A percentile compares a stretch with the other conserved stretches of the same genome.
These are phyloP conservation scores for Habrosyne pyritoides DNA, from an alignment of 2,888 invertebrate genomes.

Conservation along the genomic window DNA sequence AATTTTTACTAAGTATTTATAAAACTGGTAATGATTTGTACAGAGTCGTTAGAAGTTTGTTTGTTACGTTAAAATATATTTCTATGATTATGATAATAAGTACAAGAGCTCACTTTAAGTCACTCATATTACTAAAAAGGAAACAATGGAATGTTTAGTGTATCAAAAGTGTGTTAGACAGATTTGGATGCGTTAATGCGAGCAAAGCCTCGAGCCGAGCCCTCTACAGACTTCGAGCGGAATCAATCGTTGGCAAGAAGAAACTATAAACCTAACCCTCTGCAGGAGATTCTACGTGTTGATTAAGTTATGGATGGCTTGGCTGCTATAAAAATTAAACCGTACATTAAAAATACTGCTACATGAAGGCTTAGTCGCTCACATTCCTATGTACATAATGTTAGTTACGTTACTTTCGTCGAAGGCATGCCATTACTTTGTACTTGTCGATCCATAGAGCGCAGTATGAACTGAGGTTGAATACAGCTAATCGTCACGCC, in stretches of 20 bases:
- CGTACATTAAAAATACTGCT: conserved; percentile 29
- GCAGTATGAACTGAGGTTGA: conserved; percentile 56
- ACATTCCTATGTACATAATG: conserved; percentile 23
- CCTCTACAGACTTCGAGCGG: conserved; percentile 20
- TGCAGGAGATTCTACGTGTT: conserved; percentile 21
- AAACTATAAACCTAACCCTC: conserved; percentile 29
- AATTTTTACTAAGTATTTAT: conserved; percentile 28
- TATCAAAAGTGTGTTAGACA: conserved; percentile 52
- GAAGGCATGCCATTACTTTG: conserved; percentile 75
- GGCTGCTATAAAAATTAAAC: conserved; percentile 19
- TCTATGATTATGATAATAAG: conserved; percentile 57
- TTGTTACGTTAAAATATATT: conserved; percentile 24
- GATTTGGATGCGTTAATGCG: conserved; percentile 31
- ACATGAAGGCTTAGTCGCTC: conserved; percentile 17
- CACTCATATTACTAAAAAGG: conserved; percentile 64
- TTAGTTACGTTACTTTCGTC: conserved; percentile 55
- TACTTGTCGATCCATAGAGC: conserved; percentile 73
- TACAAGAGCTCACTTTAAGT: conserved; percentile 82
- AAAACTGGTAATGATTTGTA: conserved; percentile 26
- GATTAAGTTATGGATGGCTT: conserved; percentile 13
- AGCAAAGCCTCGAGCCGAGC: conserved; percentile 20
- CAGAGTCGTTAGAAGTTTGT: conserved; percentile 21
- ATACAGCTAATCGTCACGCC: conserved; percentile 54
- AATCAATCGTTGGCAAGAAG: conserved; percentile 47
- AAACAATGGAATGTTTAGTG: conserved; percentile 74